A percentile compares a stretch with the other conserved stretches of the same genome.
These are phyloP conservation scores for Ectemnius lituratus DNA, from an alignment of 2,888 invertebrate genomes.

Conservation along the genomic window DNA sequence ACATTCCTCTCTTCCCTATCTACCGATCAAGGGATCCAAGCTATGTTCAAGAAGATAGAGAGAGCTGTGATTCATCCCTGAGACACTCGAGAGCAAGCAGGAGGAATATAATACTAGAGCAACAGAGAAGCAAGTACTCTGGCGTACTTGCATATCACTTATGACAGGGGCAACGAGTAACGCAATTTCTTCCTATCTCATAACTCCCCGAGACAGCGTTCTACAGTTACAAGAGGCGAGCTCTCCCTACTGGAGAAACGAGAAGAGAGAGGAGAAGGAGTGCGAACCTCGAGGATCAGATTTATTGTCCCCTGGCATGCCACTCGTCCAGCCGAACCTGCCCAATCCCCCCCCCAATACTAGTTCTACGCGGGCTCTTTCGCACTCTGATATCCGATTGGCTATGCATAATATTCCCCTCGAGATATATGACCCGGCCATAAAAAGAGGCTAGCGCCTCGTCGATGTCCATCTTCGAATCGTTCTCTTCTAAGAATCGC, in stretches of 20 bases:
- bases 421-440: neutral
- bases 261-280: neutral
- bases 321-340: conserved; percentile 1
- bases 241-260: neutral
- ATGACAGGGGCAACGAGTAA: neutral
- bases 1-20: conserved; percentile 2
- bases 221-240: neutral
- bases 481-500: neutral
- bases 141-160: conserved; percentile 4
- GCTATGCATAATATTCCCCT: conserved; percentile 1
- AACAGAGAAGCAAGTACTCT: neutral
- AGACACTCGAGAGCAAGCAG: no score
- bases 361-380: neutral
- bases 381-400: neutral
- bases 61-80: neutral
- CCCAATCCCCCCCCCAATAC: neutral
- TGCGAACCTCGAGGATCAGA: neutral
- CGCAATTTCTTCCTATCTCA: conserved; percentile 6
- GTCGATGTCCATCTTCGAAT: neutral
- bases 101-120: no score
- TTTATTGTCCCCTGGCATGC: neutral
- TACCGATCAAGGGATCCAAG: conserved; percentile 1
- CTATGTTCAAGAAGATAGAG: neutral
- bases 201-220: neutral
- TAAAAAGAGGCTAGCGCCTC: neutral